Base-by-base conservation (phyloP, 2,888 invertebrate genomes). In the Agrochola circellaris region DNA sequence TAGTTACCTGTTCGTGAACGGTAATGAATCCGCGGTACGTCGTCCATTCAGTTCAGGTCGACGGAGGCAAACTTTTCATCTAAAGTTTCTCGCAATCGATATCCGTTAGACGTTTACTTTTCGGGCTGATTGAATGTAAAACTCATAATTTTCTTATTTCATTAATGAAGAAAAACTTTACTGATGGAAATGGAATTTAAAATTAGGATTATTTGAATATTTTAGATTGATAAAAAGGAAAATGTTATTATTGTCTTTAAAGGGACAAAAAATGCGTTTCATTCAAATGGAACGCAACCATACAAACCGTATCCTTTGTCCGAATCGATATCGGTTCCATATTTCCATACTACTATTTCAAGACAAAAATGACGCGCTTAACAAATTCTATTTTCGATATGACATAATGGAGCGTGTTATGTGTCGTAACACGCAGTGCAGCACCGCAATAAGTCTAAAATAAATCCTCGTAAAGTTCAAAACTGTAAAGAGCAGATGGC, bases 381-480 rank as follows among this genome's bases (percentile, higher is more conserved):
- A 77, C 75, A 72, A 76, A 79, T 81, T 84, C 80, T 87, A 89
- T 89, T 89, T 89, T 76, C 69, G 68, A 74, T 73, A 81, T 88
- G 89, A 88, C 87, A 89, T 91, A 90, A 86, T 79, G 80, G 85
- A 88, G 86, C 86, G 84, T 87, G 91, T 88, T 87, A 89, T 88
- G 85, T 89, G 87, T 89, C 88, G 87, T 87, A 89, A 89, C 85
- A 79, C 79, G 86, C 73, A 34, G 73, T 87, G 86, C 83, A 81
- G 82, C 82, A 82, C 88, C 83, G 84, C 81, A 87, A 84, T 84
- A 83, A 82, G 85, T 89, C 82, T 76, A 88, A 90, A 91, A 90
- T 91, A 90, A 89, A 88, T 86, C 84, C 64, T 87, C 88, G 74
- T 91, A 93, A 89, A 90, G 91, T 90, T 88, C 84, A 90, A 88